phyloP scores from a whole-genome alignment of 2,797 vertebrate genomes.

The Podargus strigoides region DNA sequence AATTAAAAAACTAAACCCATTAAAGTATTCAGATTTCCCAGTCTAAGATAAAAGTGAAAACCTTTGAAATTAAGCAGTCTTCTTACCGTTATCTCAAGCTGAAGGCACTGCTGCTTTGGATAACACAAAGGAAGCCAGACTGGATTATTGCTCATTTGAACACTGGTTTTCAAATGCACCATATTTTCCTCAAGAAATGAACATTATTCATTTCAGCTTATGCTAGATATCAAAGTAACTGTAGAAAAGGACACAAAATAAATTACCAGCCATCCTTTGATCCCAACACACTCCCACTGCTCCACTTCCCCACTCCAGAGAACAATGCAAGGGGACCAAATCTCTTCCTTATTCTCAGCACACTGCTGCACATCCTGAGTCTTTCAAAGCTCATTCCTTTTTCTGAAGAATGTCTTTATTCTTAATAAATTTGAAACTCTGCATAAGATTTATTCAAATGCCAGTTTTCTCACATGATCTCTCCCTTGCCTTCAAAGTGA shows the following conservation, averaged over 20 bases:
- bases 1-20: constrained; percentile 66
- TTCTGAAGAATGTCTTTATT: constrained; percentile 16
- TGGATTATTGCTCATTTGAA: constrained; percentile 65
- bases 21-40: constrained; percentile 60
- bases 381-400: constrained; percentile 7
- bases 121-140: constrained; percentile 57
- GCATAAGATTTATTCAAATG: not conserved
- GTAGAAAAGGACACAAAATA: constrained; percentile 60
- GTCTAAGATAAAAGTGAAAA: constrained; percentile 62
- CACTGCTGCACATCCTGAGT: not conserved
- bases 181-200: constrained; percentile 51
- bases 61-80: constrained; percentile 66
- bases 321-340: constrained; percentile 9
- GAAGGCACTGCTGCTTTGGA: constrained; percentile 50
- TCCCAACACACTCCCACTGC: constrained; percentile 38
- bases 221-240: constrained; percentile 50
- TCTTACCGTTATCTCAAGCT: constrained; percentile 51
- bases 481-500: not conserved
- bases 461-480: not conserved
- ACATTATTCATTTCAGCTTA: constrained; percentile 58
- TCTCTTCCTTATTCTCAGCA: constrained; percentile 12
- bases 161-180: constrained; percentile 51
- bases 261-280: constrained; percentile 57
- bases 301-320: not conserved
- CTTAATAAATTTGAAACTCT: constrained; percentile 14